Evolutionary conservation across 2,113 vertebrate genomes (phyloP), one percentile per base, ranked within the genome.

Genomic region (Atrichornis clamosus): DNA sequence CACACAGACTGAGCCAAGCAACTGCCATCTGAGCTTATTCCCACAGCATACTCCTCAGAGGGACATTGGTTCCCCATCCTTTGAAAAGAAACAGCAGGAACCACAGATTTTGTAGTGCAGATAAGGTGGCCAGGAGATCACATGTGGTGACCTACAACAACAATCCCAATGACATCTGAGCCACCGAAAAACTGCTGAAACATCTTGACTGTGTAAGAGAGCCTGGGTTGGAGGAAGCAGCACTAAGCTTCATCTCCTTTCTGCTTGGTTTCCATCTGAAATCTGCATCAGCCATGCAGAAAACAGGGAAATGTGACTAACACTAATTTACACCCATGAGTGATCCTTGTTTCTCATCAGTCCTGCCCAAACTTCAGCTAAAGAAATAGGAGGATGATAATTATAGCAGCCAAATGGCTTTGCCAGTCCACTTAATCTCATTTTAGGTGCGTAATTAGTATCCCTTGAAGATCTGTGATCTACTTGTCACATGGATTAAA

Each of bases 401-500:
- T 95, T 95, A 92, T 10, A 95, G 80, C 83, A 93, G 64, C 35
- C 47, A 93, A 90, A 87, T 67, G 60, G 50, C 76, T 90, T 88
- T 93, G 72, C 68, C 67, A 89, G 88, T 95, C 86, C 33, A 50
- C 50, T 77, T 93, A 92, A 95, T 93, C 90, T 93, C 35, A 18
- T 83, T 87, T 92, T 63, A 89, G 37, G 44, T 92, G 47, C 62
- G 73, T 93, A 93, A 88, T 90, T 91, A 95, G n/a, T 84, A 59
- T 75, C 72, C 50, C 60, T 81, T 72, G 73, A 81, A 93, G 77
- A 68, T 89, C 58, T 60, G 41, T 52, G 68, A 91, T 81, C 73
- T 75, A 47, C 60, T 81, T 90, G 94, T 94, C 91, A 95, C 56
- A 47, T 22, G 49, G 81, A 91, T 72, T 86, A 92, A 81, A 90